A percentile compares a stretch with the other conserved stretches of the same genome.
phyloP scores from a whole-genome alignment of 2,797 vertebrate species.

The Psittacula derbiana region DNA sequence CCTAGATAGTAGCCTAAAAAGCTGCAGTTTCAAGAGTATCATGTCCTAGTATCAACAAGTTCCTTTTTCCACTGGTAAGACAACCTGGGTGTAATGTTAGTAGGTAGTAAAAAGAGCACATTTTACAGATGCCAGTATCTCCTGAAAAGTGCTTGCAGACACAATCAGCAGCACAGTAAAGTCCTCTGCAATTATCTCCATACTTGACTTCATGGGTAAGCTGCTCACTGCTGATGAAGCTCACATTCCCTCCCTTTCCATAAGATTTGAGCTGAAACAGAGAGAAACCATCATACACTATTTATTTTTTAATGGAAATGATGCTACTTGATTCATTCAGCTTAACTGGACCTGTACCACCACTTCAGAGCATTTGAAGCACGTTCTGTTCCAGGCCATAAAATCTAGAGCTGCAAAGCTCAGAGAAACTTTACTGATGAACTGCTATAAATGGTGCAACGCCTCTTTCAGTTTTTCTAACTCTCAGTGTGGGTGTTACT shows the following conservation, averaged over 20 bases:
- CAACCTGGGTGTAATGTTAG: neutral
- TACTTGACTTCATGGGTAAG: neutral
- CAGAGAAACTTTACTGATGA: slow-evolving; percentile 14
- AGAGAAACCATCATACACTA: neutral
- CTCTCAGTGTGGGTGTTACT: slow-evolving; percentile 25
- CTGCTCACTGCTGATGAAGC: neutral
- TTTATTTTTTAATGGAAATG: neutral
- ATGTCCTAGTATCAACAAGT: neutral
- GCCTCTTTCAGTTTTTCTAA: slow-evolving; percentile 32
- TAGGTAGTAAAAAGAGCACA: neutral
- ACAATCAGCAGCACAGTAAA: neutral
- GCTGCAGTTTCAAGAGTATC: neutral
- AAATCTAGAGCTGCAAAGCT: neutral
- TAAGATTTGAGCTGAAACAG: neutral
- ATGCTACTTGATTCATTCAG: neutral
- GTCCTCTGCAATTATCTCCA: neutral
- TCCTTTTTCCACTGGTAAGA: neutral
- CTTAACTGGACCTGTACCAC: neutral
- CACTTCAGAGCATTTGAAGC: neutral
- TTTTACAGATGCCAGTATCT: neutral
- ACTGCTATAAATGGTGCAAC: slow-evolving; percentile 44
- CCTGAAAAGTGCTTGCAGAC: neutral
- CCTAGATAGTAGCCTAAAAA: neutral
- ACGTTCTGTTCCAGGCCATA: neutral
- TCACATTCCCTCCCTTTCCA: neutral